Evolutionary conservation across 2,888 invertebrate genomes (phyloP).

Genomic region (Strigamia transsilvanica): DNA sequence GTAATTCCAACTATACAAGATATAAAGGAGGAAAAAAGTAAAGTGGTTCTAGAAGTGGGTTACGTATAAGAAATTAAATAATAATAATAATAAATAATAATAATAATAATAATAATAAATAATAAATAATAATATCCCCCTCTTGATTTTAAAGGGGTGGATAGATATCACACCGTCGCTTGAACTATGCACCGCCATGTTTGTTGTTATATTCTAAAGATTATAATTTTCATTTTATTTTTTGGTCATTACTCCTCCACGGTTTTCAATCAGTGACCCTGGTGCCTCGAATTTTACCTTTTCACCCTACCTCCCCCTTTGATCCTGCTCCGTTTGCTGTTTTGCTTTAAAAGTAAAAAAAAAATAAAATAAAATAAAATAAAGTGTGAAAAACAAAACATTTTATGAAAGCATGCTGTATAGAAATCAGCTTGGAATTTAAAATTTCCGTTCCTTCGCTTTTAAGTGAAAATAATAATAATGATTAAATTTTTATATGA

Average conservation of each 20-base stretch:
- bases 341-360: slow-evolving; percentile 43
- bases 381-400: slow-evolving; percentile 5
- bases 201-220: slow-evolving; percentile 34
- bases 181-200: slow-evolving; percentile 50
- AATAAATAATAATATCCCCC: background rate
- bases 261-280: slow-evolving; percentile 50
- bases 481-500: slow-evolving; percentile 49
- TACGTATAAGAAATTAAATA: background rate
- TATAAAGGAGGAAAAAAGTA: background rate
- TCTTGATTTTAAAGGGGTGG: slow-evolving; percentile 38
- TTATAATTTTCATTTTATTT: slow-evolving; percentile 20
- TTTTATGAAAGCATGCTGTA: slow-evolving; percentile 23
- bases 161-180: slow-evolving; percentile 51
- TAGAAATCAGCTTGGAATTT: slow-evolving; percentile 45
- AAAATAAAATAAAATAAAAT: background rate
- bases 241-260: slow-evolving; percentile 35
- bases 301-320: slow-evolving; percentile 43
- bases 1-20: slow-evolving; percentile 25
- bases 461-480: slow-evolving; percentile 49
- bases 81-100: background rate
- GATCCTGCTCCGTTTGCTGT: slow-evolving; percentile 48
- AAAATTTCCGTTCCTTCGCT: slow-evolving; percentile 26
- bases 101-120: background rate
- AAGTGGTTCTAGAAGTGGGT: slow-evolving; percentile 13
- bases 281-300: slow-evolving; percentile 36